Base-by-base conservation (phyloP, 2,113 vertebrate species). In the Pelecanus crispus region DNA sequence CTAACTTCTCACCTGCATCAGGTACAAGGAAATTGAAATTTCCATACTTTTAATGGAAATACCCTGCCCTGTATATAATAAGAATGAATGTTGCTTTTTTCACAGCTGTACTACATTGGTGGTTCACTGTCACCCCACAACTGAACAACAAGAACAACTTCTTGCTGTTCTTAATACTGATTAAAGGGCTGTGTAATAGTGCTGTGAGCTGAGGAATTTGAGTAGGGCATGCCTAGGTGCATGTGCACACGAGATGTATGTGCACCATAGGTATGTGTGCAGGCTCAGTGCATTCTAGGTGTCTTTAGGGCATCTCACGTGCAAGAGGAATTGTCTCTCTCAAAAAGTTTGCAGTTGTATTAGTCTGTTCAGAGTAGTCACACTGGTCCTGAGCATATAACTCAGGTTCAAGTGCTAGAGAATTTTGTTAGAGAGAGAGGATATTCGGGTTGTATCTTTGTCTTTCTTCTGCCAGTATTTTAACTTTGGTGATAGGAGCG, bases 251-350 rank as follows among this genome's bases (percentile, higher is more conserved):
- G 0, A 31, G 14, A 13, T 63, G 31, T 40, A 17, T n/a, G 14
- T 58, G n/a, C 50, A 19, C 20, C 22, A 8, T 29, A 13, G 58
- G 28, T 47, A 18, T 19, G 2, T 2, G 10, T 36, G 31, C 28
- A 14, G 2, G 4, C 42, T 53, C 10, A 6, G 21, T 63, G 20
- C 21, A 2, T 71, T 88, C 71, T 42, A 6, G 24, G 10, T 68
- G 8, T 61, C 49, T 6, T 0, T 25, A 10, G 45, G 50, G 45
- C 3, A 0, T 78, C 45, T 50, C 44, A 38, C 0, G 0, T 47
- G 19, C 40, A 21, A 50, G 78, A 81, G 32, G 34, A 80, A 21
- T 86, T 73, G 26, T 68, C 40, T 88, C 42, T n/a, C 22, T 79
- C 34, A 25, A 34, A 65, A 44, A 65, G 32, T 32, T 67, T 84